These are phyloP conservation scores for Sturnira hondurensis DNA, from an alignment of 2,113 vertebrate genomes.

Conservation along the genomic window DNA sequence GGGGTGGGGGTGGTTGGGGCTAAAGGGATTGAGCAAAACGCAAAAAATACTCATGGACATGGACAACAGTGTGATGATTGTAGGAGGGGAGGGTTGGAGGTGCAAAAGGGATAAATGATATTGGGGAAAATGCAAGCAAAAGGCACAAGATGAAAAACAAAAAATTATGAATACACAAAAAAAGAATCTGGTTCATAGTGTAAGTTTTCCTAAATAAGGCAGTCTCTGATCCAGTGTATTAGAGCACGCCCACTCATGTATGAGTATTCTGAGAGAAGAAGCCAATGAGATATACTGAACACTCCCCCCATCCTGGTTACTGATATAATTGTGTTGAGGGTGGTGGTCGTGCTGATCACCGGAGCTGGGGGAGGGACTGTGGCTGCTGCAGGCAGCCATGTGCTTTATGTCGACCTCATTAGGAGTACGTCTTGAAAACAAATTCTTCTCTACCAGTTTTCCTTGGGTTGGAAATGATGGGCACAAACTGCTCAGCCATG, in stretches of 20 bases:
- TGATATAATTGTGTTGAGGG: neutral
- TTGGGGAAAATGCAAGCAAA: no score
- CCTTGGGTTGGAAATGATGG: neutral
- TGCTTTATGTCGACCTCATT: neutral
- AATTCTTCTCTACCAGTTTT: neutral
- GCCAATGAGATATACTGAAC: neutral
- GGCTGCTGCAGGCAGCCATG: fast-evolving
- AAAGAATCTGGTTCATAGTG: neutral
- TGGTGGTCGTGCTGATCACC: neutral
- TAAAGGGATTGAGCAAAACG: no score
- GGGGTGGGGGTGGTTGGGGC: no score
- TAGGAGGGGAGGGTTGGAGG: no score
- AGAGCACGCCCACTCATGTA: fast-evolving
- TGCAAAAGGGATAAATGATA: no score
- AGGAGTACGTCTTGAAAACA: neutral
- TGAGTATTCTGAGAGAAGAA: neutral
- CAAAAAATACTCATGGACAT: no score
- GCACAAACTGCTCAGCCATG: neutral
- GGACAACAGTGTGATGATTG: no score
- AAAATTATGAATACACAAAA: neutral
- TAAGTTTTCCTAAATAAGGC: neutral
- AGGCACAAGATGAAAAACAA: no score
- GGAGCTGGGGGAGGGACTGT: neutral
- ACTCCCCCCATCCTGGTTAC: neutral
- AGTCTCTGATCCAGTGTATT: neutral